Percentiles rank a stretch among this genome's conserved stretches.
phyloP scores from a whole-genome alignment of 2,888 invertebrate genomes.

The Pomacea canaliculata region DNA sequence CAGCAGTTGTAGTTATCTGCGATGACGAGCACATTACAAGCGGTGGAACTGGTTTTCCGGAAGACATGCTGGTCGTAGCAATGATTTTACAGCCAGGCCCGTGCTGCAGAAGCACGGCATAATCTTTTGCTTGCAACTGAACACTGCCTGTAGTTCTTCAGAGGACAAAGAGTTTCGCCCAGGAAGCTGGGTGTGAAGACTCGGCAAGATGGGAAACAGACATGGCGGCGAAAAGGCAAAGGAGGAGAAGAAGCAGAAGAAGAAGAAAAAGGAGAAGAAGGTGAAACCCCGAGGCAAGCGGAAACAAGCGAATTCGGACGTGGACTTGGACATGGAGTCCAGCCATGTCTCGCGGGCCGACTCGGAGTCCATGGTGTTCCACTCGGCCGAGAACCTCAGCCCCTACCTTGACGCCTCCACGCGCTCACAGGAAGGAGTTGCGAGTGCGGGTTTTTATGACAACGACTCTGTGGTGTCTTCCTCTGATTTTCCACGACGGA shows the following conservation, averaged over 20 bases:
- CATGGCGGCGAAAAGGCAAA: constrained; percentile 28
- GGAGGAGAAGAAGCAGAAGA: constrained; percentile 27
- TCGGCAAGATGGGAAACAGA: constrained; percentile 31
- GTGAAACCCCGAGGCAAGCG: constrained; percentile 19
- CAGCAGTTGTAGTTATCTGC: no score
- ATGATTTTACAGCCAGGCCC: no score
- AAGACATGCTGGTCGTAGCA: no score
- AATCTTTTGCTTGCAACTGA: no score
- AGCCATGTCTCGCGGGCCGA: constrained; percentile 35
- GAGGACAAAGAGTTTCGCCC: no score
- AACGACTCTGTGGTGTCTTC: constrained; percentile 28
- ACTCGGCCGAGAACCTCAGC: constrained; percentile 35
- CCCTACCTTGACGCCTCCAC: constrained; percentile 33
- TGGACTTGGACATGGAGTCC: constrained; percentile 34
- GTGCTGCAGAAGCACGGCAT: no score
- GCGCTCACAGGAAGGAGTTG: constrained; percentile 25
- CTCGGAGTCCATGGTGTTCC: constrained; percentile 35
- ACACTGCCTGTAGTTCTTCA: no score
- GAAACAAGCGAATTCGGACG: constrained; percentile 4
- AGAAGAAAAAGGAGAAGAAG: constrained; percentile 22
- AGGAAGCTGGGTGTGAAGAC: no score
- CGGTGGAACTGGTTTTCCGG: no score
- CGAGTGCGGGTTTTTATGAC: constrained; percentile 9
- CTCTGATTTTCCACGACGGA: constrained; percentile 33
- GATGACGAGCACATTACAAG: no score